Conservation (phyloP, 2,113 vertebrate species). For the Ictidomys tridecemlineatus region DNA sequence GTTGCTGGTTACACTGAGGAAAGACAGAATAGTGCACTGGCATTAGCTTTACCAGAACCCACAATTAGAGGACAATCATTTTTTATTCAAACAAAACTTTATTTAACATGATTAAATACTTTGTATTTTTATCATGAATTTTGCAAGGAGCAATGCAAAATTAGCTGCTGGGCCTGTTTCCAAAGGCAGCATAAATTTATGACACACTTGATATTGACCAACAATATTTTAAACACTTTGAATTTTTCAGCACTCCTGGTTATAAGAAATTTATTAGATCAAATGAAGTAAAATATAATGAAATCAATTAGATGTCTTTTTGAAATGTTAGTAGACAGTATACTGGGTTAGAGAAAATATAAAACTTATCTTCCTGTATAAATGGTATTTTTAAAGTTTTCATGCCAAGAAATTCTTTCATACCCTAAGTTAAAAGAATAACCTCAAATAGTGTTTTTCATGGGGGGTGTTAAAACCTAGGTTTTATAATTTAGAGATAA, state of each 20-base stretch:
- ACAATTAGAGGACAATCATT: slow-evolving; percentile 73
- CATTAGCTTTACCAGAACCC: slow-evolving; percentile 46
- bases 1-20: not conserved
- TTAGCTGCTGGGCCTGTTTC: too few relatives aligned
- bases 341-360: slow-evolving; percentile 67
- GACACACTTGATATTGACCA: too few relatives aligned
- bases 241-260: not conserved
- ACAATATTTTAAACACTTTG: too few relatives aligned
- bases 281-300: slow-evolving; percentile 80
- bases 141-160: too few relatives aligned
- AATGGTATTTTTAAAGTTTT: slow-evolving; percentile 4
- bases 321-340: slow-evolving; percentile 82
- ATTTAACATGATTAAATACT: slow-evolving; percentile 68
- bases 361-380: slow-evolving; percentile 56
- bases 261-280: slow-evolving; percentile 84
- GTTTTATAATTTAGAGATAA: not conserved
- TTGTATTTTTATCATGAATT: too few relatives aligned
- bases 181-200: too few relatives aligned
- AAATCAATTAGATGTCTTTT: slow-evolving; percentile 82
- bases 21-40: slow-evolving; percentile 43
- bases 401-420: not conserved
- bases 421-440: not conserved
- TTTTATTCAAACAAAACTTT: slow-evolving; percentile 37
- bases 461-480: not conserved
- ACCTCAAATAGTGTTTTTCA: not conserved